Conservation (phyloP, 1,140 invertebrate genomes). For the Drosophila murphyi region DNA sequence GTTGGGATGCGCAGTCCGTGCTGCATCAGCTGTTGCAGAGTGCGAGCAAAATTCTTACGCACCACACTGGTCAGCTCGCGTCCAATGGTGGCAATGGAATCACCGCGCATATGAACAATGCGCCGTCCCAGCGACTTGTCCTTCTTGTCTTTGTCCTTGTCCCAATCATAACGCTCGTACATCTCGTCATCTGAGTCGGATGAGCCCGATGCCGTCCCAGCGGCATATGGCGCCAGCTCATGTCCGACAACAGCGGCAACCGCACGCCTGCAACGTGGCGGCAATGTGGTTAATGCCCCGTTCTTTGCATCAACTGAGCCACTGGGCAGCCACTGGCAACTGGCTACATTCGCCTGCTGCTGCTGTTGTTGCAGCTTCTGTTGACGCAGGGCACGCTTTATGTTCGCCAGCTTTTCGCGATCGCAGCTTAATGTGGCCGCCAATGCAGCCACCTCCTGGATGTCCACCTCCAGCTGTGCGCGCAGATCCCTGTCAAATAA, state of each 20-base stretch:
- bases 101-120: conserved; percentile 84
- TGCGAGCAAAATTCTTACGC: conserved; percentile 94
- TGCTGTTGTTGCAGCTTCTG: conserved; percentile 40
- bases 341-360: conserved; percentile 44
- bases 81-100: conserved; percentile 85
- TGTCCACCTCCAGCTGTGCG: conserved; percentile 93
- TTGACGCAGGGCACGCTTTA: conserved; percentile 69
- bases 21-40: conserved; percentile 95
- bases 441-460: conserved; percentile 80
- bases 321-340: not conserved
- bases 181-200: conserved; percentile 84
- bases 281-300: conserved; percentile 85
- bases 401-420: conserved; percentile 77
- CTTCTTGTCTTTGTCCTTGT: conserved; percentile 27
- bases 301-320: conserved; percentile 84
- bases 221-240: conserved; percentile 65
- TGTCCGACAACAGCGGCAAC: conserved; percentile 49
- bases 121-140: conserved; percentile 54
- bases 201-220: conserved; percentile 44
- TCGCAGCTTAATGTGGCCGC: conserved; percentile 78
- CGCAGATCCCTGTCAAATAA: conserved; percentile 90
- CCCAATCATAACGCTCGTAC: conserved; percentile 75
- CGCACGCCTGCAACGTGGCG: conserved; percentile 62
- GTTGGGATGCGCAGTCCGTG: conserved; percentile 94
- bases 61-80: conserved; percentile 93